Conservation (phyloP, 2,888 invertebrate species). For the Spicauda simplicius region DNA sequence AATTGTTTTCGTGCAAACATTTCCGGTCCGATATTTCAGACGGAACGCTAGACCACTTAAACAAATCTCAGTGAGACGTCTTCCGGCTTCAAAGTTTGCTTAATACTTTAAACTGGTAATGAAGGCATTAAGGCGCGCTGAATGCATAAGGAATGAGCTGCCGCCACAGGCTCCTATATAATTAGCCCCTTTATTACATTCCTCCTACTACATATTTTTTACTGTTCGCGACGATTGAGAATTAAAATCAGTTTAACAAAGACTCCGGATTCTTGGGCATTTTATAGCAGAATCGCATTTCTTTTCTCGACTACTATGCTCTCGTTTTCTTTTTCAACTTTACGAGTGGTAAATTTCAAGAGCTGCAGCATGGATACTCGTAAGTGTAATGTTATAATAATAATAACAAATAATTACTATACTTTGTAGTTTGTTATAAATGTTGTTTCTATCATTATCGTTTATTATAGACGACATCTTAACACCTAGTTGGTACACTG, state of each 20-base stretch:
- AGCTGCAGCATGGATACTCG: too few relatives aligned
- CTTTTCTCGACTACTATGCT: constrained; percentile 19
- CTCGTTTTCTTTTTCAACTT: constrained; percentile 10
- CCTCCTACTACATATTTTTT: constrained; percentile 45
- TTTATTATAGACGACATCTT: too few relatives aligned
- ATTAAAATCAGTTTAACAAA: constrained; percentile 36
- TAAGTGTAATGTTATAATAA: too few relatives aligned
- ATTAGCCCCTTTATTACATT: constrained; percentile 63
- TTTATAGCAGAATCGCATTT: constrained; percentile 16
- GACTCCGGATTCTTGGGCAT: constrained; percentile 27
- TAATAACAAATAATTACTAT: too few relatives aligned
- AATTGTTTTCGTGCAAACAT: constrained; percentile 54
- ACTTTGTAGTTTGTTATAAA: too few relatives aligned
- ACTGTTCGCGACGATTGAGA: constrained; percentile 41
- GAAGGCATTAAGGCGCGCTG: constrained; percentile 80
- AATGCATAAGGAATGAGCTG: constrained; percentile 78
- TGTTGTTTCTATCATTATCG: too few relatives aligned
- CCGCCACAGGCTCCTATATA: constrained; percentile 66
- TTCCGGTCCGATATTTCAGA: constrained; percentile 52
- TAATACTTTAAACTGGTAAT: constrained; percentile 84
- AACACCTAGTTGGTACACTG: too few relatives aligned
- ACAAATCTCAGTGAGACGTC: constrained; percentile 71
- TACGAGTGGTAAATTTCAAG: not conserved
- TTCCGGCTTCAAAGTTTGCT: constrained; percentile 73
- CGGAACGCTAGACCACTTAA: constrained; percentile 60